A percentile compares a stretch with the other conserved stretches of the same genome.
These are phyloP conservation scores for Ophion ellenae DNA, from an alignment of 2,888 invertebrate genomes.

Conservation along the genomic window DNA sequence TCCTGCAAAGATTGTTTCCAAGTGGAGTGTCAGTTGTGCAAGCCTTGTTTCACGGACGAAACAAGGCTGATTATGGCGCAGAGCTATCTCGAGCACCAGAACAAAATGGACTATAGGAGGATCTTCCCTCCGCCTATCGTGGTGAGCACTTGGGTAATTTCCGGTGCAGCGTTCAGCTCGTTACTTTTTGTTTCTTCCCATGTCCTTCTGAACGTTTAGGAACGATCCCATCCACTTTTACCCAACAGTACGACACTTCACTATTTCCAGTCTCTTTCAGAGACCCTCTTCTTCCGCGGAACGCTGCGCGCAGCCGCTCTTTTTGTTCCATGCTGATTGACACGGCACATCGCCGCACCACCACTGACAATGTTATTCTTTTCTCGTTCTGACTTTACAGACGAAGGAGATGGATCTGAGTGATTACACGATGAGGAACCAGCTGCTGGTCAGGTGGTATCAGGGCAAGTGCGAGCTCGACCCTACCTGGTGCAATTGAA, in stretches of 20 bases:
- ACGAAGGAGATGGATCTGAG: constrained; percentile 84
- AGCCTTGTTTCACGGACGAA: constrained; percentile 88
- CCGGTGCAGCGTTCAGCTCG: not conserved
- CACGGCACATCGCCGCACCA: too few species aligned
- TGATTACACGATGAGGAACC: constrained; percentile 88
- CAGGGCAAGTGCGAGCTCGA: constrained; percentile 94
- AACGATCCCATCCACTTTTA: too few species aligned
- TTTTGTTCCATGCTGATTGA: too few species aligned
- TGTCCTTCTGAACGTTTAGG: too few species aligned
- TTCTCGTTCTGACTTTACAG: constrained; percentile 69
- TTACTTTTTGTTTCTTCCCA: not conserved
- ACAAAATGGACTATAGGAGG: constrained; percentile 91
- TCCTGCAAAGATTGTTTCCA: constrained; percentile 87
- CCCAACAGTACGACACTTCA: too few species aligned
- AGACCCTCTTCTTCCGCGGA: too few species aligned
- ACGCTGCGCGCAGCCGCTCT: constrained; percentile 55
- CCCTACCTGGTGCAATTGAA: constrained; percentile 89
- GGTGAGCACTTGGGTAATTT: constrained; percentile 77
- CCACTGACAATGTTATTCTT: constrained; percentile 6
- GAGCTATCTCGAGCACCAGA: constrained; percentile 92
- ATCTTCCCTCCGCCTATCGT: constrained; percentile 90
- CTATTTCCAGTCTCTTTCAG: too few species aligned
- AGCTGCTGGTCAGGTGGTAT: constrained; percentile 93
- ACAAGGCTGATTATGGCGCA: constrained; percentile 86
- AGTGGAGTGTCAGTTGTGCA: constrained; percentile 91